A percentile compares a stretch with the other conserved stretches of the same genome.
Evolutionary conservation across 2,797 vertebrate genomes (phyloP).

Genomic region (Schizothorax lantsangensis): DNA sequence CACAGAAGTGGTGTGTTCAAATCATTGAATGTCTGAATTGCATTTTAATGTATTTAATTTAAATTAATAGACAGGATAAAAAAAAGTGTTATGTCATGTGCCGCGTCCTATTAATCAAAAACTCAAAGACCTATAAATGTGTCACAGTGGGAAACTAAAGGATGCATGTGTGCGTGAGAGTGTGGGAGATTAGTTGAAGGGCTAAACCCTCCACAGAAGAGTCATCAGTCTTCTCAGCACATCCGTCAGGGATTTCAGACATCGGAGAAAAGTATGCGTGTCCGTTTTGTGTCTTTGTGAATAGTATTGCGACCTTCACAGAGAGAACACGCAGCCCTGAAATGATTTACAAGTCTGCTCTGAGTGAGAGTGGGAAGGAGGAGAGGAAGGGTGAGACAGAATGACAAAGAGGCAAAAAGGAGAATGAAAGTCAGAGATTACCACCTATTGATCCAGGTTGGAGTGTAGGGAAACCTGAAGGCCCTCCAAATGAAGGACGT

Average conservation of each 20-base stretch:
- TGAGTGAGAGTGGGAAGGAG: constrained; percentile 27
- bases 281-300: constrained; percentile 40
- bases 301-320: constrained; percentile 46
- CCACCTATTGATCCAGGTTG: constrained; percentile 53
- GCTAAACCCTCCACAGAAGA: constrained; percentile 72
- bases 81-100: background rate
- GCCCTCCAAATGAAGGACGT: constrained; percentile 51
- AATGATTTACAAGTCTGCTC: constrained; percentile 49
- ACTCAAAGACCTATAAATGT: constrained; percentile 20
- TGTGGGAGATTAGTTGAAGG: constrained; percentile 28
- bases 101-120: background rate
- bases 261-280: constrained; percentile 34
- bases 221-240: constrained; percentile 77
- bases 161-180: constrained; percentile 5
- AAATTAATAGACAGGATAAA: background rate
- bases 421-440: constrained; percentile 42
- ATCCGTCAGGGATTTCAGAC: constrained; percentile 63
- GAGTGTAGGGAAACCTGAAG: constrained; percentile 37
- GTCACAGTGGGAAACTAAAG: background rate
- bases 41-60: background rate
- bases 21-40: background rate
- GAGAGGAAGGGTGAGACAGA: background rate
- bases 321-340: constrained; percentile 42
- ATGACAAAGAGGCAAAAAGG: constrained; percentile 35
- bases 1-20: background rate